Evolutionary conservation across 2,113 vertebrate species (phyloP), one percentile per base, ranked within the genome.

Genomic region (Coturnix japonica): DNA sequence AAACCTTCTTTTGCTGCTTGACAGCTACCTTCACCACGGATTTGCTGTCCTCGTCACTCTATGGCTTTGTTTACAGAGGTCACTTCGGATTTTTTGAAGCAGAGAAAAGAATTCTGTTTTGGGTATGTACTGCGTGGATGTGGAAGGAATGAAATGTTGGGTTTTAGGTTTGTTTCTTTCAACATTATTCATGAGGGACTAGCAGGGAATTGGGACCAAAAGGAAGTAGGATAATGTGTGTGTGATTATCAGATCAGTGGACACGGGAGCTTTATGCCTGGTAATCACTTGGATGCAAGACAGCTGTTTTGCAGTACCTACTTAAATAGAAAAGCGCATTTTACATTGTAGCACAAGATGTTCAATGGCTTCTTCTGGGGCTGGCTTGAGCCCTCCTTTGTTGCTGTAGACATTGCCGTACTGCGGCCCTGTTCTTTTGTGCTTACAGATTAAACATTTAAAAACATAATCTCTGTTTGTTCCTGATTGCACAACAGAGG

Each of bases 51-150:
- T 97, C 95, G 57, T 96, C 94, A 25, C 66, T 96, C 31, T 39
- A 2, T 41, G 91, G 63, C 10, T 95, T 95, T 85, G 30, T 95
- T 67, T 96, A 90, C 46, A 59, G 76, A 66, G 92, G 83, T 33
- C 41, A 93, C 61, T 96, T 96, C 71, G 86, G 93, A 87, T 90
- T 96, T 95, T 96, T 95, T 94, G 94, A 95, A 95, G 96, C 88
- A 25, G 96, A 95, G 49, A 82, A 89, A 81, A 95, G 78, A 71
- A 94, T 95, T 67, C 13, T 96, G 4, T 94, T 95, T 65, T 94
- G 95, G 83, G 85, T 97, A 87, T 1, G 87, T 96, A 56, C 35
- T 33, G n/a, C 25, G 57, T 41, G 16, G 30, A 9, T 13, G 6
- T 39, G 39, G 43, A 33, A 69, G 61, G 64, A 87, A 54, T 57